phyloP scores from a whole-genome alignment of 2,888 invertebrate species.

The Standfussiana lucernea region DNA sequence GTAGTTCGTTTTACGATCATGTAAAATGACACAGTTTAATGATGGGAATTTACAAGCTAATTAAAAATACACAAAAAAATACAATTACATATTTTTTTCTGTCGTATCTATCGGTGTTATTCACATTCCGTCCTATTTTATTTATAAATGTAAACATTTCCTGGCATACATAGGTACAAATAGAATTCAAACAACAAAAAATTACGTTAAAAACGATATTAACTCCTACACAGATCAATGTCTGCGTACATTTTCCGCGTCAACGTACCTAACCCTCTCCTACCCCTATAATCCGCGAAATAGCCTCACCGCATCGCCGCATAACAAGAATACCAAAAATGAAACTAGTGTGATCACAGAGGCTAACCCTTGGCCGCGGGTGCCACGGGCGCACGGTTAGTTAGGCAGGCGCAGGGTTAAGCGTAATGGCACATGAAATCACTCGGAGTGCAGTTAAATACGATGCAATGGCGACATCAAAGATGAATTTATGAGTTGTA shows the following conservation, averaged over 20 bases:
- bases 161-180: neutral
- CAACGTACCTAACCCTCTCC: slow-evolving; percentile 46
- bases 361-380: slow-evolving; percentile 87
- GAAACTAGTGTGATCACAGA: slow-evolving; percentile 83
- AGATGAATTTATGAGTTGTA: slow-evolving; percentile 65
- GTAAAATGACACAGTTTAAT: slow-evolving; percentile 8
- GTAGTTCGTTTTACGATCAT: slow-evolving; percentile 15
- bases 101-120: neutral
- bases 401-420: slow-evolving; percentile 77
- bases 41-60: neutral
- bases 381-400: slow-evolving; percentile 89
- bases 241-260: slow-evolving; percentile 55
- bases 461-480: slow-evolving; percentile 82
- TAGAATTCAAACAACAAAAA: neutral
- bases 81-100: neutral
- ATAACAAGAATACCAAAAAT: slow-evolving; percentile 84
- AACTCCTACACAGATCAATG: slow-evolving; percentile 56
- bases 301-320: slow-evolving; percentile 74
- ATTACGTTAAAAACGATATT: neutral
- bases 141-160: slow-evolving; percentile 12
- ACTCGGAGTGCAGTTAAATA: slow-evolving; percentile 80
- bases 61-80: neutral
- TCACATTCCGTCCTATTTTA: slow-evolving; percentile 8
- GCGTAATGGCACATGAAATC: slow-evolving; percentile 86
- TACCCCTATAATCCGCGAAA: slow-evolving; percentile 66